Evolutionary conservation across 1,140 invertebrate species (phyloP), one percentile per base, ranked within the genome.

Genomic region (Schlechtendalia chinensis): DNA sequence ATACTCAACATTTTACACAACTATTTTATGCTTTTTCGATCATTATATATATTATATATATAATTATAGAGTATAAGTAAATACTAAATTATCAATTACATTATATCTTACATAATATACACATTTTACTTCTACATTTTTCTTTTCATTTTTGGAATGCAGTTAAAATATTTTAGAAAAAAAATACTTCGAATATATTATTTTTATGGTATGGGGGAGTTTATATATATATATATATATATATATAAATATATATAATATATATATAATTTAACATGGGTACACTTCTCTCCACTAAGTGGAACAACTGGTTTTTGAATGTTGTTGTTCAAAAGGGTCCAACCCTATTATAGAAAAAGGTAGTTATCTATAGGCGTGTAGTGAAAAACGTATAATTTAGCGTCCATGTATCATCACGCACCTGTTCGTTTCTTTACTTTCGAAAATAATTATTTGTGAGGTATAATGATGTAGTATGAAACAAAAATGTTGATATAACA

Each of bases 221-320:
- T 45, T 65, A 16, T 79, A 50, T n/a, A n/a, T n/a, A n/a, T n/a
- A n/a, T n/a, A n/a, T n/a, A n/a, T n/a, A n/a, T n/a, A n/a, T n/a
- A n/a, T n/a, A n/a, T n/a, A n/a, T n/a, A n/a, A n/a, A n/a, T n/a
- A n/a, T n/a, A n/a, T n/a, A n/a, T n/a, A n/a, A n/a, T n/a, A n/a
- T n/a, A n/a, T n/a, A n/a, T 27, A 63, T 47, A 58, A 50, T 47
- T 63, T 72, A 27, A 59, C 22, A 50, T 27, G 58, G 56, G 56
- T 59, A 61, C 22, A 79, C 27, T 61, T 47, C 45, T 47, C 45
- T 47, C 24, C 39, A 79, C 39, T 63, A 63, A 79, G 75, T 79
- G 75, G 75, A 79, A 79, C 75, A 61, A 79, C 75, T 63, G 75
- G 75, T 79, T 79, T 79, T 79, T 61, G 22, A 79, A 79, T 63